Evolutionary conservation across 2,888 invertebrate species (phyloP).

Genomic region (Tortricodes alternella): DNA sequence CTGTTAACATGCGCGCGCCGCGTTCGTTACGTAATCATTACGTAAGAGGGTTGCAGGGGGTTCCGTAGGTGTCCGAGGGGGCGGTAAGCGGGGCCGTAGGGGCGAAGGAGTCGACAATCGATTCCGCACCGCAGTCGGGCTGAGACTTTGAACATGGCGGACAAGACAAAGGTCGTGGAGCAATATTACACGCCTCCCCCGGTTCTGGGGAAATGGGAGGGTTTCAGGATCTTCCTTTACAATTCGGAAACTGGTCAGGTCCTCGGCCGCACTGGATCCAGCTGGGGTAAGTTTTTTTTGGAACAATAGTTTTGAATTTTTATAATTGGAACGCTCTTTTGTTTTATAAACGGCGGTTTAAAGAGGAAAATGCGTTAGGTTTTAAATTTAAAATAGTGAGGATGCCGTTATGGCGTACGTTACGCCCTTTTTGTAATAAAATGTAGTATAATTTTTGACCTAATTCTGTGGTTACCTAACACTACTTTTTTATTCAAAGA

Average conservation of each 20-base stretch:
- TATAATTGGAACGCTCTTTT: background rate
- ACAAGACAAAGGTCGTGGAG: slow-evolving; percentile 87
- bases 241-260: slow-evolving; percentile 96
- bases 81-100: slow-evolving; percentile 46
- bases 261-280: slow-evolving; percentile 94
- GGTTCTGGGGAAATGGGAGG: slow-evolving; percentile 92
- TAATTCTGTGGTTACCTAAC: background rate
- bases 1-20: slow-evolving; percentile 68
- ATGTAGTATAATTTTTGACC: background rate
- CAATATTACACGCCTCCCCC: slow-evolving; percentile 92
- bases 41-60: slow-evolving; percentile 72
- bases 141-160: slow-evolving; percentile 85
- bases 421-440: background rate
- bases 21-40: slow-evolving; percentile 73
- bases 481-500: too few species aligned
- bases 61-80: slow-evolving; percentile 40
- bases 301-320: slow-evolving; percentile 41
- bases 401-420: slow-evolving; percentile 13
- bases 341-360: background rate
- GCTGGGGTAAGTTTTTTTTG: slow-evolving; percentile 92
- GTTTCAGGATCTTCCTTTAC: slow-evolving; percentile 93
- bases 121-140: slow-evolving; percentile 75
- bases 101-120: slow-evolving; percentile 72
- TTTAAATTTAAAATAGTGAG: background rate
- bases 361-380: background rate